Conservation (phyloP, 2,113 vertebrate genomes). For the Oncorhynchus clarkii region DNA sequence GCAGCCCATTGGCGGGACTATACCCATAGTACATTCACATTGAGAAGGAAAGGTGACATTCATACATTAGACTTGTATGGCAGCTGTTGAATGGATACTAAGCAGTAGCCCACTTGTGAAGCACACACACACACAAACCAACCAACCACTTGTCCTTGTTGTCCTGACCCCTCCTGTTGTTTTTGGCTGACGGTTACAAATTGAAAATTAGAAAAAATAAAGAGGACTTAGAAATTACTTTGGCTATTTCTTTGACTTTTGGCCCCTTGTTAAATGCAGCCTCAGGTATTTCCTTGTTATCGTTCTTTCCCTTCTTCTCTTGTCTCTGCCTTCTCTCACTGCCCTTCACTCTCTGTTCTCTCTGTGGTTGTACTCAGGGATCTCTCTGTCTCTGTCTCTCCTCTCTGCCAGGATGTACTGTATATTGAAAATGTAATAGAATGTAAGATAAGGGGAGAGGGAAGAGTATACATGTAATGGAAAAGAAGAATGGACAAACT, state of each 20-base stretch:
- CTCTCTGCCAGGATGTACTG: neutral
- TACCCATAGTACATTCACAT: constrained; percentile 19
- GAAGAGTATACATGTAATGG: no score
- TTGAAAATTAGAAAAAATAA: neutral
- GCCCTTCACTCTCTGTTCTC: neutral
- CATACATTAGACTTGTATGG: neutral
- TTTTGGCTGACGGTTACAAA: constrained; percentile 14
- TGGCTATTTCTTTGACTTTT: neutral
- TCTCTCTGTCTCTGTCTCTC: no score
- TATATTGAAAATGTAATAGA: no score
- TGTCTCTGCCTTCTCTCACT: neutral
- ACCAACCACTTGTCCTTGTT: neutral
- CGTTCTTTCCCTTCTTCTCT: neutral
- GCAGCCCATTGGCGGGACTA: constrained; percentile 28
- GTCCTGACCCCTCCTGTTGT: neutral
- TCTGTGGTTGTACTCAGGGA: no score
- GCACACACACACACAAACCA: neutral
- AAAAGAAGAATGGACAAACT: constrained; percentile 1
- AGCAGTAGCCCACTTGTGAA: neutral
- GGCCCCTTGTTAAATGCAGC: neutral
- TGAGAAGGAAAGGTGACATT: neutral
- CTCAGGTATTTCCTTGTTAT: neutral
- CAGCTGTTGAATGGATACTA: neutral
- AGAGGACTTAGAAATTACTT: constrained; percentile 1
- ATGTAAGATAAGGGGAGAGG: no score